Evolutionary conservation across 92 coral and sea anemone species (phyloP).

Genomic region (Siderastrea siderea): DNA sequence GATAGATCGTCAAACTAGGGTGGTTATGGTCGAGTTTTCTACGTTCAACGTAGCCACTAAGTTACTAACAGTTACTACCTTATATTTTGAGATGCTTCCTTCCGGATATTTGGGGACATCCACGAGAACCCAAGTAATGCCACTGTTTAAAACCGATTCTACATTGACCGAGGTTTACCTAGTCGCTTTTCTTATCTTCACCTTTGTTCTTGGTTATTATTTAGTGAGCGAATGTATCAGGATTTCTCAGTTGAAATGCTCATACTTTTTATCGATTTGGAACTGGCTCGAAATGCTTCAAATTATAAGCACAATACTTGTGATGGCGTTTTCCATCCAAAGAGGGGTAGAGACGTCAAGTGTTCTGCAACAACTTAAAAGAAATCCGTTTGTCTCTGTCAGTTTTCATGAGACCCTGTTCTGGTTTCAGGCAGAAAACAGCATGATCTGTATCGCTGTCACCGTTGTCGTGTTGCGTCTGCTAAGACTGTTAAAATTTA

Average conservation of each 20-base stretch:
- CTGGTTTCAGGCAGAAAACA: slow-evolving; percentile 39
- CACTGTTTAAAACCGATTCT: slow-evolving; percentile 5
- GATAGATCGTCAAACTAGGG: slow-evolving; percentile 69
- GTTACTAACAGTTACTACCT: slow-evolving; percentile 7
- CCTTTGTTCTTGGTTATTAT: slow-evolving; percentile 47
- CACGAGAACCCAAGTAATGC: slow-evolving; percentile 1
- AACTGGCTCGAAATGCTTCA: slow-evolving; percentile 55
- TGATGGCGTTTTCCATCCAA: slow-evolving; percentile 19
- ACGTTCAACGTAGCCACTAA: slow-evolving; percentile 33
- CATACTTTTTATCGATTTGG: slow-evolving; percentile 27
- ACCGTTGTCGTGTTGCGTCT: slow-evolving; percentile 27
- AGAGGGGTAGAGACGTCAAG: slow-evolving; percentile 1
- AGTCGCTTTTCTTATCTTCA: slow-evolving; percentile 21
- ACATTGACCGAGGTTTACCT: not conserved
- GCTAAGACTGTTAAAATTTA: slow-evolving; percentile 28
- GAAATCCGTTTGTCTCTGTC: slow-evolving; percentile 40
- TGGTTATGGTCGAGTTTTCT: slow-evolving; percentile 48
- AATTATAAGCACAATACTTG: slow-evolving; percentile 23
- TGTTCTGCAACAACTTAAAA: slow-evolving; percentile 14
- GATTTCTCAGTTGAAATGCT: slow-evolving; percentile 19
- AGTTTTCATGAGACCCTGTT: slow-evolving; percentile 40
- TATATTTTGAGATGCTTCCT: slow-evolving; percentile 54
- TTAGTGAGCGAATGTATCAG: slow-evolving; percentile 43
- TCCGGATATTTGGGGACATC: slow-evolving; percentile 33
- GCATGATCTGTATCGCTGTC: slow-evolving; percentile 27